Evolutionary conservation across 2,113 vertebrate genomes (phyloP).

Genomic region (Plectropomus leopardus): DNA sequence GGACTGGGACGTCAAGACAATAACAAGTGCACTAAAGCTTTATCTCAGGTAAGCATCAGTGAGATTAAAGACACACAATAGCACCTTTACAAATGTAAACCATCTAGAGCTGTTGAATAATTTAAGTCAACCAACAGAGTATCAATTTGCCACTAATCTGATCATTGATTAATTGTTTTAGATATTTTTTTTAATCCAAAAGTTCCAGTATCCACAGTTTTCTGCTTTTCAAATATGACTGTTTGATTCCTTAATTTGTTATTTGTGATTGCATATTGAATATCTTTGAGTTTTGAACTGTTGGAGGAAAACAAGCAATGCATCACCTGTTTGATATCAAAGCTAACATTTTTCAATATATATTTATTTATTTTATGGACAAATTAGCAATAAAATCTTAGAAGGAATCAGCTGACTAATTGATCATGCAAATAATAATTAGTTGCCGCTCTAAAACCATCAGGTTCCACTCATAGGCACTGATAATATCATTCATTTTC

Average conservation of each 20-base stretch:
- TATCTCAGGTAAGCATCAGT: constrained; percentile 90
- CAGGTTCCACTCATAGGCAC: too few species aligned
- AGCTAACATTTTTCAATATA: background rate
- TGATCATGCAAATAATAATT: background rate
- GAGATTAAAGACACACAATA: background rate
- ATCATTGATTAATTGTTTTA: background rate
- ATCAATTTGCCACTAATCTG: background rate
- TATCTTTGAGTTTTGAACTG: background rate
- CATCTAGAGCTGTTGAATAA: background rate
- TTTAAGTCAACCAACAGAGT: background rate
- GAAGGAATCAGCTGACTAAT: background rate
- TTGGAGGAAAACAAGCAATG: background rate
- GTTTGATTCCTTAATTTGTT: background rate
- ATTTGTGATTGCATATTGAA: background rate
- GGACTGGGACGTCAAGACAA: constrained; percentile 98
- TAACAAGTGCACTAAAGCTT: constrained; percentile 95
- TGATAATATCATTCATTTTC: too few species aligned
- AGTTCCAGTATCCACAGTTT: background rate
- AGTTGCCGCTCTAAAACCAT: background rate
- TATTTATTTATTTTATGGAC: background rate
- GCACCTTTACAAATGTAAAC: background rate
- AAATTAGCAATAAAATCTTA: background rate
- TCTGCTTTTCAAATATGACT: background rate
- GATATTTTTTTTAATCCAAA: background rate
- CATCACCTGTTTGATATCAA: background rate